Evolutionary conservation across 2,888 invertebrate species (phyloP).

Genomic region (Dorcus hopei): DNA sequence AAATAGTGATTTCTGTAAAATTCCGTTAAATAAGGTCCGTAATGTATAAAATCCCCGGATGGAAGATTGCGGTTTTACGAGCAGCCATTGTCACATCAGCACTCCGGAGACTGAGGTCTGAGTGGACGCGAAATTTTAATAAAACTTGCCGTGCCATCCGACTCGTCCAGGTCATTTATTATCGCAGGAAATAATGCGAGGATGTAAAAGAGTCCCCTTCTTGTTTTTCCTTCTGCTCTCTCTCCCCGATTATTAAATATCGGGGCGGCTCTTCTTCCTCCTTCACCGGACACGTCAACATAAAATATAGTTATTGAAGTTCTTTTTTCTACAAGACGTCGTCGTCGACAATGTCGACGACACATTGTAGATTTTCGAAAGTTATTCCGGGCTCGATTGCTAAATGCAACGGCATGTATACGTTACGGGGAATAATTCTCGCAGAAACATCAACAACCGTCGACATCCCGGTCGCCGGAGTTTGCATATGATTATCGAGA

Average conservation of each 20-base stretch:
- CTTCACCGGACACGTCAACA: neutral
- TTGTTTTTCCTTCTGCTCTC: neutral
- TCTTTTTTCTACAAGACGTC: neutral
- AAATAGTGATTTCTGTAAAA: neutral
- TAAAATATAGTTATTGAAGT: constrained; percentile 1
- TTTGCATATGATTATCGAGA: too few relatives aligned
- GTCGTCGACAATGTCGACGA: too few relatives aligned
- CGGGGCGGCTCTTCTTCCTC: neutral
- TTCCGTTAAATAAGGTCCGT: constrained; percentile 1
- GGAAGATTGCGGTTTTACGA: constrained; percentile 4
- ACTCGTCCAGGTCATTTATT: constrained; percentile 2
- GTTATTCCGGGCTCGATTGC: too few relatives aligned
- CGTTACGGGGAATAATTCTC: too few relatives aligned
- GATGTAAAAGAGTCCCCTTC: neutral
- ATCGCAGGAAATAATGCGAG: neutral
- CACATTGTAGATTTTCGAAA: too few relatives aligned
- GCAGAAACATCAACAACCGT: too few relatives aligned
- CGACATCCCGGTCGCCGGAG: too few relatives aligned
- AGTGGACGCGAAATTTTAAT: constrained; percentile 3
- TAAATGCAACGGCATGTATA: too few relatives aligned
- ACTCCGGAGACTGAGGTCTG: neutral
- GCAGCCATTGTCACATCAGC: constrained; percentile 3
- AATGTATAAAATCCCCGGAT: neutral
- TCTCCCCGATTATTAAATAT: neutral
- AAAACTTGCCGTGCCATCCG: neutral